These are phyloP conservation scores for Halotydeus destructor DNA, from an alignment of 1,140 invertebrate species.

Conservation along the genomic window DNA sequence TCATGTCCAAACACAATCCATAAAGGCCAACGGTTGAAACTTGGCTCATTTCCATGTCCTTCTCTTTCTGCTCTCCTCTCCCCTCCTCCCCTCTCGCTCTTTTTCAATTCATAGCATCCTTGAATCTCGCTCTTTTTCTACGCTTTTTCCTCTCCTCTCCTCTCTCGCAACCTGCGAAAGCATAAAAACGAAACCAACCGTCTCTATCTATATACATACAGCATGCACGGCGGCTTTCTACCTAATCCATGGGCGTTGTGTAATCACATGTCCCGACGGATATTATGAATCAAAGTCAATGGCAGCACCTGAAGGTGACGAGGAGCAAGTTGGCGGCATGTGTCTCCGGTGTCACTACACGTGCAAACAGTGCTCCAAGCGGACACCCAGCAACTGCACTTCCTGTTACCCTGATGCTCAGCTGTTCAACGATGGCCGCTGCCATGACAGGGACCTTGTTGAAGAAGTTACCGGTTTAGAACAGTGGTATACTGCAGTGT, in stretches of 20 bases:
- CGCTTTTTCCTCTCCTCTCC: too few relatives aligned
- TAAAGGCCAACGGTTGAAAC: too few relatives aligned
- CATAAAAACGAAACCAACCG: too few relatives aligned
- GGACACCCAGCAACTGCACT: conserved; percentile 33
- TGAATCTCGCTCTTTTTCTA: too few relatives aligned
- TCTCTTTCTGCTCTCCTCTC: too few relatives aligned
- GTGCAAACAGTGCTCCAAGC: conserved; percentile 32
- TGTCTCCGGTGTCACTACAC: conserved; percentile 35
- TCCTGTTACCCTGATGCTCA: conserved; percentile 24
- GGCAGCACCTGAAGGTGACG: conserved; percentile 6
- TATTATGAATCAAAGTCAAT: conserved; percentile 12
- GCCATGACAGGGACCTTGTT: conserved; percentile 11
- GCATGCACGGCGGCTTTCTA: conserved; percentile 25
- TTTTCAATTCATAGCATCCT: too few relatives aligned
- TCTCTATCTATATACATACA: conserved; percentile 25
- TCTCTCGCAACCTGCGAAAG: too few relatives aligned
- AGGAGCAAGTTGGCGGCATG: conserved; percentile 2
- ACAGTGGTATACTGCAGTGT: conserved; percentile 13
- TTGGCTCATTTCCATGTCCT: too few relatives aligned
- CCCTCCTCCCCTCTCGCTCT: too few relatives aligned
- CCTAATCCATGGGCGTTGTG: conserved; percentile 25
- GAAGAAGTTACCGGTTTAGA: conserved; percentile 12
- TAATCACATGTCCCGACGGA: conserved; percentile 25
- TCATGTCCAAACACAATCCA: too few relatives aligned
- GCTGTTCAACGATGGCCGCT: conserved; percentile 13